Conservation (phyloP, 2,113 vertebrate genomes). For the Platycercus adscitus region DNA sequence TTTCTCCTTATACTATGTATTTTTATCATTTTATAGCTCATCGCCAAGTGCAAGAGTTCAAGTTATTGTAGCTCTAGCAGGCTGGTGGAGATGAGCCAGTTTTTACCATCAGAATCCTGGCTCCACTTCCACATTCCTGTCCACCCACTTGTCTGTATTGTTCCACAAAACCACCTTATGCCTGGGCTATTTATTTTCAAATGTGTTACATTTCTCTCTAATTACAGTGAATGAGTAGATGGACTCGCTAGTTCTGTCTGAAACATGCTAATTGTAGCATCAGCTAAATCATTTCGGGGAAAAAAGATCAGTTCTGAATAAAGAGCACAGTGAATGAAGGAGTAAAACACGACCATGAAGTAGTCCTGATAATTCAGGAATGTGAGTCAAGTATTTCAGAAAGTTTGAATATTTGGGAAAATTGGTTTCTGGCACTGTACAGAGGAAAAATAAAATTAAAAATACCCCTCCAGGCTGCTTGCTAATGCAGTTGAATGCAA, state of each 20-base stretch:
- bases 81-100: background rate
- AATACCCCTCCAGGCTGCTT: background rate
- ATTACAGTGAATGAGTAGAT: constrained; percentile 31
- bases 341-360: background rate
- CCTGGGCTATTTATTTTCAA: constrained; percentile 52
- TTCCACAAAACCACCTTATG: constrained; percentile 38
- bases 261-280: constrained; percentile 29
- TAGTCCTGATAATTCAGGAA: background rate
- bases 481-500: background rate
- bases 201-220: constrained; percentile 28
- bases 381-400: background rate
- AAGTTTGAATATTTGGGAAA: background rate
- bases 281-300: background rate
- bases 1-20: constrained; percentile 15
- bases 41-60: constrained; percentile 7
- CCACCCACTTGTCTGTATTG: constrained; percentile 52
- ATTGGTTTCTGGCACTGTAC: background rate
- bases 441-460: background rate
- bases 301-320: background rate
- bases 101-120: constrained; percentile 16
- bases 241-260: background rate
- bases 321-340: constrained; percentile 9
- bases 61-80: constrained; percentile 18
- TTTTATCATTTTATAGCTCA: constrained; percentile 4
- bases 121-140: constrained; percentile 19